Evolutionary conservation across 2,888 invertebrate species (phyloP), one percentile per base, ranked within the genome.

Genomic region (Heliconius charithonia): DNA sequence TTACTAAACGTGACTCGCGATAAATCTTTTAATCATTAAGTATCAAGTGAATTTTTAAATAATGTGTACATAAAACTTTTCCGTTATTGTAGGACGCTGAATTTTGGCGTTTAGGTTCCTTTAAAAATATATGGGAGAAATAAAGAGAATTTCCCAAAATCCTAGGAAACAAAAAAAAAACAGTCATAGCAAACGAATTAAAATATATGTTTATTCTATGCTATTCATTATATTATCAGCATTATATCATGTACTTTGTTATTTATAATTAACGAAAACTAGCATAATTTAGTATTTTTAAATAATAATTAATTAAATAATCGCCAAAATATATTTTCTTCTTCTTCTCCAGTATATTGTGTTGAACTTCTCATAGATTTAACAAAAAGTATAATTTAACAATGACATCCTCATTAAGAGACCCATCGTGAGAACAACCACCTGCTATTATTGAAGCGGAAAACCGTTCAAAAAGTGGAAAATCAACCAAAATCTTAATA

Each of bases 381-480:
- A n/a, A 59, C 32, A 59, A 56, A 72, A 72, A 59, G 4, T n/a
- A 59, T 59, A 72, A 59, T 32, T 59, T 63, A 32, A 74, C 59
- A 62, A 62, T 78, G 77, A 89, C 88, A 91, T 92, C 92, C 92
- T 91, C 85, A 87, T 90, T 87, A 90, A 82, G 77, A 88, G 82
- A 90, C 91, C 16, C 92, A 91, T 93, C 93, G 92, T 93, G 94
- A 94, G 94, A 95, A 94, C 86, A 85, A 84, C 88, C 93, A 94
- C 93, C 94, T 93, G 94, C 90, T 88, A 85, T 90, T 87, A 92
- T 84, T 89, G 87, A 87, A 94, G 91, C 94, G 93, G 92, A 92
- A 94, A 94, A 92, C 86, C 86, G 91, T 83, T 88, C 93, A 92
- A 94, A 92, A 91, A 92, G 88, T 94, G 93, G 93, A 94, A 94